Evolutionary conservation across 2,888 invertebrate species (phyloP), one percentile per base, ranked within the genome.

Genomic region (Hymenopus coronatus): DNA sequence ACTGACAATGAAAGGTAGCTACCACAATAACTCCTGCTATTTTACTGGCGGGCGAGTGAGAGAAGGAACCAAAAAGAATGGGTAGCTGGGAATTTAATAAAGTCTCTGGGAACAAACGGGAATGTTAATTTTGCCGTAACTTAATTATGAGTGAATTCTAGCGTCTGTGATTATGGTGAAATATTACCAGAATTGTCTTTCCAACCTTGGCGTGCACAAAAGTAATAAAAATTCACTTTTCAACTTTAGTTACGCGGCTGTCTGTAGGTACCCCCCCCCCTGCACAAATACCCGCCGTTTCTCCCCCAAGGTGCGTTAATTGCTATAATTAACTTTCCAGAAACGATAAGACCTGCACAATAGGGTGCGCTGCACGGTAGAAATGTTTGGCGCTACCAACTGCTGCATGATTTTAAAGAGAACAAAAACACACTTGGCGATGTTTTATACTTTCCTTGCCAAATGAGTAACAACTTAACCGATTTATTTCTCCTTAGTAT

Each of bases 151-250:
- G 25, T 40, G 27, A 70, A 20, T 20, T 70, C 54, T 70, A 25
- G 54, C 54, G 54, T 70, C 40, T 27, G 85, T 85, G 40, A 85
- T 85, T 85, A 85, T 85, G 20, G 40, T 85, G 85, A 85, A 85
- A 85, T 85, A 85, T 85, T 85, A 40, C 40, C n/a, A 25, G 40
- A 85, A 85, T 85, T 33, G 85, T 85, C 85, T 85, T 85, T 33
- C 30, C 40, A 85, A 33, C 54, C 54, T 70, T 70, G 27, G 85
- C 40, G 33, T 85, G 85, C 40, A 40, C 25, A 33, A 30, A 85
- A 25, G 85, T 27, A 85, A 33, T 70, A 70, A 85, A 85, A 85
- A 85, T 40, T 33, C 40, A 85, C 40, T 33, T 85, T 85, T 85
- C 85, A 40, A 40, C 27, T 25, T 85, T 40, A 83, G 54, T 70